Evolutionary conservation across 2,888 invertebrate species (phyloP), one percentile per base, ranked within the genome.

Genomic region (Eristalis tenax): DNA sequence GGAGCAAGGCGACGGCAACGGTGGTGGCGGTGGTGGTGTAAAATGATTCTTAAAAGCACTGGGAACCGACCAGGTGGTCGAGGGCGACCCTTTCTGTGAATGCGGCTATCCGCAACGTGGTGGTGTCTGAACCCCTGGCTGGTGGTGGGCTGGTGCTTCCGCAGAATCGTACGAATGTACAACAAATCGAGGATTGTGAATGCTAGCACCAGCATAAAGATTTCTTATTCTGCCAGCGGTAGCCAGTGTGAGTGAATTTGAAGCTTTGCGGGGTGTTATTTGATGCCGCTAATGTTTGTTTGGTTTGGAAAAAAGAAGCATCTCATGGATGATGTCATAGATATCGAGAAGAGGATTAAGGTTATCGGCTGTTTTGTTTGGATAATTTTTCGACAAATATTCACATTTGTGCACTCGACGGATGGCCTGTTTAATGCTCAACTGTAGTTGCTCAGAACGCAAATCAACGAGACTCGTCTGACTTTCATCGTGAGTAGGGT

Each of bases 41-140:
- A 87, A 87, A 79, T 80, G 87, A 83, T 83, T 87, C 83, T 59
- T 87, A 87, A 87, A 87, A 87, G 87, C 87, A 80, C 83, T 87
- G 87, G 73, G 87, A 87, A 86, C 38, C 28, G 18, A 22, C 79
- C 87, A 87, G 87, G 80, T 87, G 87, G 50, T 18, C 15, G 59
- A 68, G 23, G 38, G 57, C 18, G 74, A 64, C 68, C 28, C 74
- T 59, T 82, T 43, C n/a, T 61, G 40, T 56, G 38, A 38, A 59
- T 69, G 61, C 68, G 50, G 32, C 32, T 32, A 32, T 68, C 38
- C 38, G 4, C 13, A 38, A 13, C 38, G 38, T 38, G 38, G 38
- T 38, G 13, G 8, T 43, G 43, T 43, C n/a, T 43, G 43, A 43
- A 15, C n/a, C n/a, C 43, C 32, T 32, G 10, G 10, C 32, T 32